Conservation (phyloP, 2,797 vertebrate genomes). For the Loriculus beryllinus region DNA sequence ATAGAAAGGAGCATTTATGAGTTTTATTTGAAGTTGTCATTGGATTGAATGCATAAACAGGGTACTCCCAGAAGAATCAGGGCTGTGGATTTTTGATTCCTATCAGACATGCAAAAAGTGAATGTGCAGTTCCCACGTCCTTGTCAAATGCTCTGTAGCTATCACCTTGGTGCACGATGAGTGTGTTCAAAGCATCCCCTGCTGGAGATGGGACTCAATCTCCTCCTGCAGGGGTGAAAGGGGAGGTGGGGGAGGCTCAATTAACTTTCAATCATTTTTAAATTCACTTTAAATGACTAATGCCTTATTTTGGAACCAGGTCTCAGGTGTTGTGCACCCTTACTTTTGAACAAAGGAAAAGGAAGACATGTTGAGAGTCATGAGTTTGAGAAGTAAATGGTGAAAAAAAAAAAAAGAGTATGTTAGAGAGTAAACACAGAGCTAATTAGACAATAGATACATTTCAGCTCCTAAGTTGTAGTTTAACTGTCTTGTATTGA, state of each 20-base stretch:
- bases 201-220: not conserved
- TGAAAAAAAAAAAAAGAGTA: not conserved
- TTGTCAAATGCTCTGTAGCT: not conserved
- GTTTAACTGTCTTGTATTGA: not conserved
- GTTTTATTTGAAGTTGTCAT: not conserved
- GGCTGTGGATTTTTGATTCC: not conserved
- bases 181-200: not conserved
- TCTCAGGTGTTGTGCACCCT: not conserved
- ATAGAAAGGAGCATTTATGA: not conserved
- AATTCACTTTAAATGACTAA: not conserved
- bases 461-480: not conserved
- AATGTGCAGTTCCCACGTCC: fast-evolving
- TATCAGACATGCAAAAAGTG: not conserved
- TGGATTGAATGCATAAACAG: not conserved
- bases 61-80: not conserved
- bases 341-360: not conserved
- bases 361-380: not conserved
- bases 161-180: not conserved
- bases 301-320: not conserved
- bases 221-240: not conserved
- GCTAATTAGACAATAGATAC: not conserved
- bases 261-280: not conserved
- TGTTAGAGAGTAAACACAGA: not conserved
- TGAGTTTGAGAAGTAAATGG: not conserved
- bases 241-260: fast-evolving